Evolutionary conservation across 2,888 invertebrate genomes (phyloP), one percentile per base, ranked within the genome.

Genomic region (Cristatella mucedo): DNA sequence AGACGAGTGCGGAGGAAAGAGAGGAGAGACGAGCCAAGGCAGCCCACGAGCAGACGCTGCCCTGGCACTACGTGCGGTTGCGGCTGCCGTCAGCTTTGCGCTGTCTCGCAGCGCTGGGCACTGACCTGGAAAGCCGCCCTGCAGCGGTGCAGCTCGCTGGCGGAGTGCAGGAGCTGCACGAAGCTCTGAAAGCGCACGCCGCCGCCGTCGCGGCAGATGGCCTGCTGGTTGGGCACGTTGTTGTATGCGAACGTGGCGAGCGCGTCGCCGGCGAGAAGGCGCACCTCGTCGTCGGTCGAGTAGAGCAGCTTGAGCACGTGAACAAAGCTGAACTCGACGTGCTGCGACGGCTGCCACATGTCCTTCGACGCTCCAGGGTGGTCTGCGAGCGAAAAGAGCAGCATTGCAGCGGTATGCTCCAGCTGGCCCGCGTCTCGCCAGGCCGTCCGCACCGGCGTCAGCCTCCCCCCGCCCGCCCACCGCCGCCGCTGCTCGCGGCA

Each of bases 181-280:
- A 63, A 61, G 38, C 59, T 59, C 44, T 47, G 49, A 48, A 61
- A 63, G 3, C 57, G 41, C 13, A 64, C 56, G 3, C 63, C 61
- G 3, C 63, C 61, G 44, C 60, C 55, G 26, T 55, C 55, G 5
- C 24, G 24, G 1, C 55, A 56, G 5, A 64, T 59, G 41, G 56
- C 56, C 40, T 54, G 53, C 51, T 63, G 61, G 41, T 61, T 56
- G 6, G 42, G 45, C 9, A 56, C 48, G 44, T 55, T 63, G 49
- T 64, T 64, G 50, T 59, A 64, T 4, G 62, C 59, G 43, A 63
- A 64, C 16, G 57, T 50, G 0, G 63, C 59, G 33, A 64, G 48
- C 0, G 63, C 58, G 0, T 54, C 51, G 1, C 62, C 61, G 4
- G 61, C 60, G 24, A 54, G 45, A 16, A 59, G 49, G 7, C 55